Evolutionary conservation across 2,797 vertebrate species (phyloP), one percentile per base, ranked within the genome.

Genomic region (Hydrophis major): DNA sequence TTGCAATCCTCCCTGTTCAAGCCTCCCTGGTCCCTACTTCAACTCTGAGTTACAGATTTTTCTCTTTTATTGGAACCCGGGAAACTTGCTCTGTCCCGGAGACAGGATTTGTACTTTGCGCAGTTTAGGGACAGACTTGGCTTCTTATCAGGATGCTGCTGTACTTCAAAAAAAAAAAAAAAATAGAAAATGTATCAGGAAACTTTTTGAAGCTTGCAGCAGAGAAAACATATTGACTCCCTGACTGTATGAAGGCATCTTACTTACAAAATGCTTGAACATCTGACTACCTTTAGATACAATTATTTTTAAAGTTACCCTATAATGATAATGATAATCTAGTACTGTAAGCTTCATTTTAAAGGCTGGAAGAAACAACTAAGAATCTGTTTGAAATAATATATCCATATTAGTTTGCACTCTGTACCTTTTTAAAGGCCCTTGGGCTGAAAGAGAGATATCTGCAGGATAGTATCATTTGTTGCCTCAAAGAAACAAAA

Each of bases 281-380:
- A 74, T 47, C 88, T 8, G 56, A 59, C 42, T 0, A 0, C 10
- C 1, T 37, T 27, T 88, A 42, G 63, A n/a, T 74, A 37, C 0
- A 90, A 47, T 18, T 22, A 2, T 22, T 53, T 37, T 16, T 74
- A 74, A 69, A 69, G 4, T 3, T 78, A 22, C 16, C 69, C 69
- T 20, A 20, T 16, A 14, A 74, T 14, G 3, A 63, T 11, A 8
- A 61, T 69, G 6, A 16, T 32, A 32, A 32, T 69, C 13, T 22
- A 47, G 10, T 83, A 25, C 2, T 0, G 6, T 91, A 27, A 13
- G 8, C 12, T 87, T 83, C 50, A 6, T 89, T 89, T 93, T 55
- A 89, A n/a, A 10, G 55, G 60, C 16, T 61, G 86, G 16, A 60
- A 55, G 86, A 42, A 7, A 11, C 22, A 3, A 6, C 63, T 50